Evolutionary conservation across 2,888 invertebrate genomes (phyloP), one percentile per base, ranked within the genome.

Genomic region (Nymphalis urticae): DNA sequence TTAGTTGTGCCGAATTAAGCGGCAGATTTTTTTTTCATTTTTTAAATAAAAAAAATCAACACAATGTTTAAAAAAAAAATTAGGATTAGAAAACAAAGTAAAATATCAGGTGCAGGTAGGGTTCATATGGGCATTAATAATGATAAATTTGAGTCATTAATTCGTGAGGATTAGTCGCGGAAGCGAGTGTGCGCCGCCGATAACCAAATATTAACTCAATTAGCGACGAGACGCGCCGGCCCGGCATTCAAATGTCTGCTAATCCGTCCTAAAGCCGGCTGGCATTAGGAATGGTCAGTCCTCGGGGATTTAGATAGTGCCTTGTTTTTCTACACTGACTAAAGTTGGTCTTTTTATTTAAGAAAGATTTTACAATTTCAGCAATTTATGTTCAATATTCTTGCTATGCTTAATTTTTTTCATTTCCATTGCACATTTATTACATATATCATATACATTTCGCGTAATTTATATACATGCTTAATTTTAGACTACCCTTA

Each of bases 121-220:
- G 83, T 81, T 84, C 86, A 85, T 84, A 82, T 82, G 81, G 78
- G 85, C 86, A 90, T 91, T 90, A 92, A 92, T 92, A 92, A 92
- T 92, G 92, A 92, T 89, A 92, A 91, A 92, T 92, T 89, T 81
- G 82, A 80, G 90, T 89, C 91, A 91, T 92, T 92, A 92, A 91
- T 92, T 87, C 89, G 82, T 76, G 62, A 72, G 91, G 91, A 87
- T 92, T 90, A 91, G 89, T 84, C 85, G 84, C 84, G 82, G 81
- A 77, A 81, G 83, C 79, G 90, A 85, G 88, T 92, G 93, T 84
- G 87, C 86, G 85, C 79, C 79, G 80, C 88, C 89, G 93, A 93
- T 93, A 93, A 91, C 93, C 93, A 93, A 93, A 93, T 93, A 93
- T 93, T 92, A 93, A 92, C 90, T 92, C 91, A 93, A 93, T 93